Evolutionary conservation across 2,113 vertebrate species (phyloP), one percentile per base, ranked within the genome.

Genomic region (Zootoca vivipara): DNA sequence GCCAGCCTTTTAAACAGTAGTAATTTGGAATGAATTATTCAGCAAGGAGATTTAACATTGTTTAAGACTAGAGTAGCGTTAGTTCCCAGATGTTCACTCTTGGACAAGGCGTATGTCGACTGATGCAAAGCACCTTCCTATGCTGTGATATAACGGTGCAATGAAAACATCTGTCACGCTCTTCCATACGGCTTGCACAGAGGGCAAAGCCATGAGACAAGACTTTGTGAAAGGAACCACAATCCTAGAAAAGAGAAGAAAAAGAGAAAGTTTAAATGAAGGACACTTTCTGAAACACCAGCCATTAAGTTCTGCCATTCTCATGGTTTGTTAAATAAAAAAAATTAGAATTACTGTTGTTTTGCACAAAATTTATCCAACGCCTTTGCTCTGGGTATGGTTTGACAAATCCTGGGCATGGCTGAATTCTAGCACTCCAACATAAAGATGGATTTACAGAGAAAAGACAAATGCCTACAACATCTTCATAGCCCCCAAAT

Each of bases 221-320:
- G 97, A 97, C 90, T 96, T 98, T 93, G 98, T 95, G 73, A 97
- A 94, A n/a, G 99, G 99, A 96, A 98, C 96, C 95, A 98, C 93
- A 92, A 99, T 81, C 99, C 98, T 99, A 95, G 8, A 90, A 94
- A 79, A 78, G 46, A 95, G 56, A 91, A 2, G 46, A 78, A 81
- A 40, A 84, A 72, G 20, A 89, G 74, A 82, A 79, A 91, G 73
- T 82, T 69, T 85, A 15, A n/a, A 90, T 78, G 72, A 26, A 77
- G 24, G 67, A 64, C 20, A 38, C 20, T 88, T 86, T 80, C 9
- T 33, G 78, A 88, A 67, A 80, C 30, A 46, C 5, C 18, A 24
- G 3, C 24, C 24, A 26, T 38, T 85, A 62, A 42, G 4, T 65
- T 30, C 56, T 30, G 26, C 24, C 15, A 42, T 22, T 65, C 26